phyloP scores from a whole-genome alignment of 2,113 vertebrate species.

The Nycticebus coucang region DNA sequence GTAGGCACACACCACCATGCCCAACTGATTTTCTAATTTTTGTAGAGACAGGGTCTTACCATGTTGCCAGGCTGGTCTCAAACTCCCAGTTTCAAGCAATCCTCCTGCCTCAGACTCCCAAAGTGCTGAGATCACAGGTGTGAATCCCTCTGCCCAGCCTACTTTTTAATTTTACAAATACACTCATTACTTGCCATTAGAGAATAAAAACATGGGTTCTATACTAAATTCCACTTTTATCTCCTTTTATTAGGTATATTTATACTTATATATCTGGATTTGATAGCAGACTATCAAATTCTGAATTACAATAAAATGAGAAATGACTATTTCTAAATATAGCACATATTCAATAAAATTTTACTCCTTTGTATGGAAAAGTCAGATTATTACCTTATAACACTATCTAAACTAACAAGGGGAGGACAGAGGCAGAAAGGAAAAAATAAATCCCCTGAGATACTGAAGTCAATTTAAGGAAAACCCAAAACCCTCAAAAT shows the following conservation, averaged over 20 bases:
- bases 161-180: background rate
- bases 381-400: background rate
- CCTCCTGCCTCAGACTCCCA: too few relatives aligned
- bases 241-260: background rate
- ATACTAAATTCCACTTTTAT: background rate
- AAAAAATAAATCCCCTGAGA: background rate
- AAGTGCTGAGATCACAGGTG: too few relatives aligned
- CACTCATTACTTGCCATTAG: background rate
- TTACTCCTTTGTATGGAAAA: slow-evolving; percentile 2
- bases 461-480: background rate
- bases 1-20: too few relatives aligned
- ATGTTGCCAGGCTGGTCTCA: too few relatives aligned
- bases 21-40: too few relatives aligned
- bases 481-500: background rate
- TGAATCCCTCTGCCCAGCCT: background rate
- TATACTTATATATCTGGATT: background rate
- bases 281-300: background rate
- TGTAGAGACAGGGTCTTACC: too few relatives aligned
- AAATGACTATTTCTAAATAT: background rate
- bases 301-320: slow-evolving; percentile 10
- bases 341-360: slow-evolving; percentile 8
- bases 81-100: too few relatives aligned
- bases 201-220: slow-evolving; percentile 8
- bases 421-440: background rate
- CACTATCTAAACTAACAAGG: background rate